A percentile compares a stretch with the other conserved stretches of the same genome.
Evolutionary conservation across 53 echinoderm and acorn worm species (phyloP).

Genomic region (Zoroaster sp.): DNA sequence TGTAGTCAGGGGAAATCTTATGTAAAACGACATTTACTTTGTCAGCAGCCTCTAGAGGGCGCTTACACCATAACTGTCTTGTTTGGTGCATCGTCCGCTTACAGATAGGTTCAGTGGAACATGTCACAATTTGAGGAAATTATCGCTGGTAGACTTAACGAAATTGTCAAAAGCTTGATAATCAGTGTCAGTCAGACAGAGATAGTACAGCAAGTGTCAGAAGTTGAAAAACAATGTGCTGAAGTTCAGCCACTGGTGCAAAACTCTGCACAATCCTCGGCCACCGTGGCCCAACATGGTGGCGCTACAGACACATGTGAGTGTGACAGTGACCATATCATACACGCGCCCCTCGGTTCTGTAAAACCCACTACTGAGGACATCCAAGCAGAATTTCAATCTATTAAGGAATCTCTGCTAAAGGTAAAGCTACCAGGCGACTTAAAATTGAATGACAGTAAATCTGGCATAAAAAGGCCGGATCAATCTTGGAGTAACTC

Average conservation of each 20-base stretch:
- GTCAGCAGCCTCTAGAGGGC: background rate
- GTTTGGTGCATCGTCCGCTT: background rate
- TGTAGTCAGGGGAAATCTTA: too few species aligned
- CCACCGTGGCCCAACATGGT: background rate
- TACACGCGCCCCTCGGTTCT: background rate
- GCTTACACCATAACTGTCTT: background rate
- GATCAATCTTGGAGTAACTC: background rate
- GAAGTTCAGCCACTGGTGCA: background rate
- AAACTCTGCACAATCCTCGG: background rate
- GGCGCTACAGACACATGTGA: background rate
- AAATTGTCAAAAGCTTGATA: too few species aligned
- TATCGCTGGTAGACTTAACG: background rate
- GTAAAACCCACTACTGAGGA: background rate
- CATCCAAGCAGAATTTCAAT: background rate
- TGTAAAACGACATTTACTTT: too few species aligned
- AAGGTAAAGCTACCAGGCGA: conserved; percentile 7
- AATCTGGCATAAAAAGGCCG: background rate
- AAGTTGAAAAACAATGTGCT: too few species aligned
- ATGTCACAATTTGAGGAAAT: conserved; percentile 3
- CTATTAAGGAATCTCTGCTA: conserved; percentile 18
- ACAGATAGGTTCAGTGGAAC: too few species aligned
- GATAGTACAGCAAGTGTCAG: too few species aligned
- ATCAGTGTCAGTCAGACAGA: too few species aligned
- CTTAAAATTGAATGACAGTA: background rate
- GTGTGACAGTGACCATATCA: too few species aligned